These are phyloP conservation scores for Euura saliciscinereae DNA, from an alignment of 1,140 invertebrate genomes.

Conservation along the genomic window DNA sequence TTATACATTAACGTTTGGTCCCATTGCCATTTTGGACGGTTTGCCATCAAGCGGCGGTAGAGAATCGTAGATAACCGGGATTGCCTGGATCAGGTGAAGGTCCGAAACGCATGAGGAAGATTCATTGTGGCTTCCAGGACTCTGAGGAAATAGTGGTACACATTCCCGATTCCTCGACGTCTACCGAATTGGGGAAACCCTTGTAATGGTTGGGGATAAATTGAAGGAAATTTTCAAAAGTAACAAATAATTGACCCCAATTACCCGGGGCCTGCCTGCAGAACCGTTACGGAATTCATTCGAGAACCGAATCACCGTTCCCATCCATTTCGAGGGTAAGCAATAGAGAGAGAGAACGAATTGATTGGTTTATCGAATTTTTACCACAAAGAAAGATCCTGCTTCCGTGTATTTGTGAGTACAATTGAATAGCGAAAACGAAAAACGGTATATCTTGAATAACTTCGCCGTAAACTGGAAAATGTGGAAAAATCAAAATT, in stretches of 20 bases:
- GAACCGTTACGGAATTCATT: not conserved
- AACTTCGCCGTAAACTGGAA: no score
- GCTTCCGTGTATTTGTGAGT: no score
- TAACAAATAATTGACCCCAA: not conserved
- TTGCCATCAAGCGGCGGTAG: no score
- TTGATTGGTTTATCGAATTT: conserved; percentile 1
- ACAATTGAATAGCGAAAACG: no score
- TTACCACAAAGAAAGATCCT: not conserved
- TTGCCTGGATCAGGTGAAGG: no score
- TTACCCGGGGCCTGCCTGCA: not conserved
- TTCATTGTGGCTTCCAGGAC: not conserved
- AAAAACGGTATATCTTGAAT: no score
- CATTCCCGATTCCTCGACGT: not conserved
- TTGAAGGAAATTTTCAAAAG: not conserved
- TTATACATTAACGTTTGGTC: no score
- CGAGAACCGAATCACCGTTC: not conserved
- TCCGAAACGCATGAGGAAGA: no score
- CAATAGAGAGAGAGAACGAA: not conserved
- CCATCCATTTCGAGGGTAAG: not conserved
- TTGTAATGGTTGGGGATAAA: not conserved
- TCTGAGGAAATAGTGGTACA: not conserved
- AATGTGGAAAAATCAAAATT: no score
- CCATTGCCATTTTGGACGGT: no score
- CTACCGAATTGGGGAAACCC: not conserved
- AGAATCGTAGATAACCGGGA: no score